Evolutionary conservation across 2,113 vertebrate genomes (phyloP), one percentile per base, ranked within the genome.

Genomic region (Notiomystis cincta): DNA sequence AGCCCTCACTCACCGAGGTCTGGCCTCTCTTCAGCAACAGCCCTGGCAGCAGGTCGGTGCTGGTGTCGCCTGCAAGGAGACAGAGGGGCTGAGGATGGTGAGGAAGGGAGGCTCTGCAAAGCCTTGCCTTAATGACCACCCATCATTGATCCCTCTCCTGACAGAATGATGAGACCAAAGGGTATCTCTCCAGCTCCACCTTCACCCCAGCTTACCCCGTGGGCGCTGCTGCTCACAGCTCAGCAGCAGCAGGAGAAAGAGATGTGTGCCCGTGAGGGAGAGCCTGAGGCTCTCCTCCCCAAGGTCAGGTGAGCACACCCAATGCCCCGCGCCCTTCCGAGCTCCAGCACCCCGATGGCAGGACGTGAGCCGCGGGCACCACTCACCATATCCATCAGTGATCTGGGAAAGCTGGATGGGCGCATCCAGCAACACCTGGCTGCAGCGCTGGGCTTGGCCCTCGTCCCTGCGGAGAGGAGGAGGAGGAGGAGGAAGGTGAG

Each of bases 321-420:
- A 5, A 4, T 0, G 1, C 30, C 31, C 35, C 1, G 2, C 37
- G 13, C 48, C 83, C 8, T 4, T 25, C 70, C 19, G 15, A 6
- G 11, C 24, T 6, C 47, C 7, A 11, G 53, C 28, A 28, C 15
- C 12, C 28, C 0, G 15, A 8, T 0, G 6, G 45, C 6, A 6
- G 38, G 25, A 19, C 0, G 4, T 11, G 78, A 62, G 48, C 38
- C 5, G 11, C 13, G 12, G 38, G 93, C 93, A 77, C 81, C 93
- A 76, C 98, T 98, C 96, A 99, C 99, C 98, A 1, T 97, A 98
- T 31, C 98, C 98, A 9, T 98, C 98, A 4, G 98, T 97, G 93
- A 99, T 99, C 97, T 99, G 98, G 35, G 99, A 99, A 42, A 99
- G 98, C 97, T 99, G 99, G 72, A 99, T 99, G 1, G 99, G 99